These are phyloP conservation scores for Pseudomyrmex gracilis DNA, from an alignment of 1,140 invertebrate genomes.

Conservation along the genomic window DNA sequence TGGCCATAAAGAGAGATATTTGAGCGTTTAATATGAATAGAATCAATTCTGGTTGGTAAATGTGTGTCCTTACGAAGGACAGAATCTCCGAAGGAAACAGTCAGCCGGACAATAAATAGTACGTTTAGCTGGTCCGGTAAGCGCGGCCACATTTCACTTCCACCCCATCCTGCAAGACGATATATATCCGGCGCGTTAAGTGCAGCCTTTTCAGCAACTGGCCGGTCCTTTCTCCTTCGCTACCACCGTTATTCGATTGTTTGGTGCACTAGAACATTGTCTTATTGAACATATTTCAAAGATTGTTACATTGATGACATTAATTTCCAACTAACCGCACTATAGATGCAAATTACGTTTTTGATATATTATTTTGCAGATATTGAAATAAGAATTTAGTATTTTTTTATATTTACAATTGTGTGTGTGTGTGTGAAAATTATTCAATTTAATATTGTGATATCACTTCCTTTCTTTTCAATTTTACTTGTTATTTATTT, in stretches of 20 bases:
- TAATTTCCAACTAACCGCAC: neutral
- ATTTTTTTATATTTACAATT: no score
- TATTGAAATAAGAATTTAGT: no score
- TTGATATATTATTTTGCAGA: no score
- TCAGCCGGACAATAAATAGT: slow-evolving; percentile 68
- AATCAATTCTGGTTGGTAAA: slow-evolving; percentile 50
- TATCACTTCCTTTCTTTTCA: no score
- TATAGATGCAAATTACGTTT: no score
- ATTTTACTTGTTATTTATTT: no score
- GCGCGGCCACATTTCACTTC: slow-evolving; percentile 68
- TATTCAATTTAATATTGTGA: no score
- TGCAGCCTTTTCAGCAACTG: slow-evolving; percentile 66
- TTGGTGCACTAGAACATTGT: slow-evolving; percentile 35
- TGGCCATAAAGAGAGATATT: neutral
- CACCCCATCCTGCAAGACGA: slow-evolving; percentile 59
- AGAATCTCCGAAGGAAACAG: slow-evolving; percentile 40
- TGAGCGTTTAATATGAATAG: slow-evolving; percentile 10
- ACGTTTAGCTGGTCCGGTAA: slow-evolving; percentile 64
- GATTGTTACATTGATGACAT: slow-evolving; percentile 9
- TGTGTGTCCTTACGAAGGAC: neutral
- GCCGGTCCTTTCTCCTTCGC: slow-evolving; percentile 47
- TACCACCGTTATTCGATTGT: slow-evolving; percentile 45
- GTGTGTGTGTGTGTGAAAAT: no score
- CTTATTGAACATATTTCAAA: neutral
- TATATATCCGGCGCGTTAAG: slow-evolving; percentile 70